Base-by-base conservation (phyloP, 35 echinoderm and acorn worm genomes). In the Acanthaster planci region DNA sequence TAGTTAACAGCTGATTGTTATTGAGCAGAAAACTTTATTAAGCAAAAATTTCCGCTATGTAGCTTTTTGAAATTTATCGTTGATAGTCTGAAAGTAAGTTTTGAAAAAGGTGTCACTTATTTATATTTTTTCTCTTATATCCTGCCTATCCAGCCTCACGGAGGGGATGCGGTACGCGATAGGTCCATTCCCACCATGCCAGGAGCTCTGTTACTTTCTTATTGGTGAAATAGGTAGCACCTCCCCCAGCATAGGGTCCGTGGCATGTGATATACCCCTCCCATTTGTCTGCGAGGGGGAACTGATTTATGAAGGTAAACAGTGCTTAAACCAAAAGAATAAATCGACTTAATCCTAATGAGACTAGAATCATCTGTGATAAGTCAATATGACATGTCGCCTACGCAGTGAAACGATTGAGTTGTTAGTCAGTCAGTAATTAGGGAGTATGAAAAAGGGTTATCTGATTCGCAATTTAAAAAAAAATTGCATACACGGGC, bases 201-300 rank as follows among this genome's bases (percentile, higher is more conserved):
- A 1, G 14, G 34, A 72, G 26, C 18, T 31, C 64, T 72, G 64
- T 26, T 72, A 72, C 34, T 72, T 72, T 72, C 26, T 72, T 2
- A 72, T 72, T 72, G 64, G 64, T 6, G 21, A 34, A 72, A 9
- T 1, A 10, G 14, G 64, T 21, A 34, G 23, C 26, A 34, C 29
- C 10, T 21, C 14, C 64, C 64, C 42, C 12, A 47, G 30, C 22
- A 34, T 29, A 72, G 64, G 64, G 8, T 72, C 26, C 2, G 23
- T 72, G 34, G 10, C 64, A 0, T 72, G 64, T 72, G 29, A 72
- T 26, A 72, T 26, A 26, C 23, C 64, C 30, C 64, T 72, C 30
- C 29, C 64, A 72, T 72, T 35, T 72, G 30, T 72, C 64, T 72
- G 64, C 64, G 64, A 72, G 64, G 64, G 64, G 18, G 29, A 2